A percentile compares a stretch with the other conserved stretches of the same genome.
These are phyloP conservation scores for Hypotaenidia okinawae DNA, from an alignment of 2,797 vertebrate species.

Conservation along the genomic window DNA sequence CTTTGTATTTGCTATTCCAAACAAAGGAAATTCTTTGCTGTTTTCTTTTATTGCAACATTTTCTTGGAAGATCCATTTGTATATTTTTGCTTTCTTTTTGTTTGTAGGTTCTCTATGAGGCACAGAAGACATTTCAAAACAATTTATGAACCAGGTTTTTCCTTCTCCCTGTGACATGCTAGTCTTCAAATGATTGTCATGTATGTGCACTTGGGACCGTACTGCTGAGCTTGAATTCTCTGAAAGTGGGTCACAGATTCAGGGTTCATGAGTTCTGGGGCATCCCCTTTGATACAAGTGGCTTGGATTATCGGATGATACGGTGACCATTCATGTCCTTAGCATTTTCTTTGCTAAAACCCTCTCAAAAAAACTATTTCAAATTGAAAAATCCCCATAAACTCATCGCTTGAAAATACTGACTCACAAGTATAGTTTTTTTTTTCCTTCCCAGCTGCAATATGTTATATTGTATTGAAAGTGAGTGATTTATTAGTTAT, in stretches of 20 bases:
- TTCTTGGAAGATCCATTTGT: conserved; percentile 42
- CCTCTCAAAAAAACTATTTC: neutral
- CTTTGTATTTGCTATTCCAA: conserved; percentile 37
- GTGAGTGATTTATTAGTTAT: neutral
- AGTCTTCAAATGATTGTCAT: neutral
- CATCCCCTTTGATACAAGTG: neutral
- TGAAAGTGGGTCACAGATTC: neutral
- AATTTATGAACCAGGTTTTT: neutral
- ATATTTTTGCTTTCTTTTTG: conserved; percentile 44
- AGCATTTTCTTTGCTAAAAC: neutral
- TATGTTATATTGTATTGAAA: neutral
- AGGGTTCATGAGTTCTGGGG: neutral
- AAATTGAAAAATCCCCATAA: neutral
- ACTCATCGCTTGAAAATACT: neutral
- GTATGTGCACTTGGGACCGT: neutral
- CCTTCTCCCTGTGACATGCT: neutral
- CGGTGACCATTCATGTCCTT: neutral
- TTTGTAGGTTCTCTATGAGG: conserved; percentile 12
- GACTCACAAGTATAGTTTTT: neutral
- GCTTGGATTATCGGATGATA: neutral
- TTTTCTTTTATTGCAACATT: conserved; percentile 19
- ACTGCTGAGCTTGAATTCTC: neutral
- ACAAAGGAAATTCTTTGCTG: conserved; percentile 35
- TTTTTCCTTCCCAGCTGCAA: neutral
- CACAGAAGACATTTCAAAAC: conserved; percentile 3